Base-by-base conservation (phyloP, 2,888 invertebrate genomes). In the Stenurella melanura region DNA sequence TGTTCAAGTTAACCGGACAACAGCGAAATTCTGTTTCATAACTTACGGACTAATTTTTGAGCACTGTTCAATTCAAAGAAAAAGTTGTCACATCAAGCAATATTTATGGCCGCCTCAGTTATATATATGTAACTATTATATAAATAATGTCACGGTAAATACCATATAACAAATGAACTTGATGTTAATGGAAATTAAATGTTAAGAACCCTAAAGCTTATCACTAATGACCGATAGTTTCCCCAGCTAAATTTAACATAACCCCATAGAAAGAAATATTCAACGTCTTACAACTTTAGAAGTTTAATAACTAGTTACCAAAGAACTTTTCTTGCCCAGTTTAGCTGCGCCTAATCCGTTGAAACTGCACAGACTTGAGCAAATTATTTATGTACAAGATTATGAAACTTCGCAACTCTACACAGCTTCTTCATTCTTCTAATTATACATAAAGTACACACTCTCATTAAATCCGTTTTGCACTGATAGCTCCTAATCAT, bases 381-480 rank as follows among this genome's bases (percentile, higher is more conserved):
- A 58, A 58, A 64, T 21, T 50, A 50, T 54, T 67, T 30, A 19
- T n/a, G 21, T 67, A 15, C 6, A 67, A 19, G 21, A 56, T 54
- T 26, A 56, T 26, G 54, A 26, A 67, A 56, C 67, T 67, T 21
- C 26, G 30, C 11, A 19, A 19, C 19, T 42, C 10, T 63, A 17
- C 42, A 42, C 12, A 50, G 50, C 15, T 7, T 64, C 5, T 11
- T 26, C 19, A 19, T 64, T 64, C 38, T 34, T 63, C 18, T 64
- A 42, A 42, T 18, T 42, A 42, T 30, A 50, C 21, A 26, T 15
- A 67, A 56, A 21, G 56, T 12, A n/a, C 17, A 56, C n/a, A 15
- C 19, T 18, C 2, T 66, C 66, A 50, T 66, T 66, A 66, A 66
- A 38, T 50, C 66, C 11, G 66, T 66, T 67, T 50, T 17, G 67